These are phyloP conservation scores for Amphipyra berbera DNA, from an alignment of 2,888 invertebrate species.

Conservation along the genomic window DNA sequence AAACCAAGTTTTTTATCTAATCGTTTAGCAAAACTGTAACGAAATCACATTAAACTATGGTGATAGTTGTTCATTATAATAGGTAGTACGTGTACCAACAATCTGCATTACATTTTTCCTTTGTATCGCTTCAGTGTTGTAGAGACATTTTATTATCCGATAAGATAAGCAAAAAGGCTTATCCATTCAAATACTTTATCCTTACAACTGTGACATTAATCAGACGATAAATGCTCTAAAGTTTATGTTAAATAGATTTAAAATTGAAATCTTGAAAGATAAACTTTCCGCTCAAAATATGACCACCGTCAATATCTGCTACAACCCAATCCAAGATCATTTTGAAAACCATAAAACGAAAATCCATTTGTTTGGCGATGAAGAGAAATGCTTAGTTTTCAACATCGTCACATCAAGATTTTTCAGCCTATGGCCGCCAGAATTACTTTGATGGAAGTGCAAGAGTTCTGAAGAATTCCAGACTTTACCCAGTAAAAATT, in stretches of 20 bases:
- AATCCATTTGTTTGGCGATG: conserved; percentile 12
- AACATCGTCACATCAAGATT: too few relatives aligned
- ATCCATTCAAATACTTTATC: conserved; percentile 1
- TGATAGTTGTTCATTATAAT: not conserved
- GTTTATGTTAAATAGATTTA: not conserved
- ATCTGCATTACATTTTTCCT: not conserved
- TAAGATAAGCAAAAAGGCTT: conserved; percentile 12
- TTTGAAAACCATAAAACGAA: conserved; percentile 20
- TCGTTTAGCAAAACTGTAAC: conserved; percentile 10
- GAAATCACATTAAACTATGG: not conserved
- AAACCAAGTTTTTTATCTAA: conserved; percentile 14
- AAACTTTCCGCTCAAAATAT: conserved; percentile 2
- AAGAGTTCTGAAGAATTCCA: too few relatives aligned
- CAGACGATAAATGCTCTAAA: too few relatives aligned
- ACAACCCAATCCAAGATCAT: conserved; percentile 7
- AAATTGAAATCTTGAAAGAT: not conserved
- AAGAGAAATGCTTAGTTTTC: too few relatives aligned
- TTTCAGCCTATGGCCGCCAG: too few relatives aligned
- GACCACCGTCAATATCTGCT: not conserved
- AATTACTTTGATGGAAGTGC: too few relatives aligned
- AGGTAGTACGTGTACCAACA: not conserved
- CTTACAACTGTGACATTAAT: too few relatives aligned
- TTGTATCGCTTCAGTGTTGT: conserved; percentile 3
- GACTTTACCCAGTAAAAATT: too few relatives aligned
- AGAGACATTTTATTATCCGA: conserved; percentile 13